These are phyloP conservation scores for Apamea crenata DNA, from an alignment of 2,888 invertebrate genomes.

Conservation along the genomic window DNA sequence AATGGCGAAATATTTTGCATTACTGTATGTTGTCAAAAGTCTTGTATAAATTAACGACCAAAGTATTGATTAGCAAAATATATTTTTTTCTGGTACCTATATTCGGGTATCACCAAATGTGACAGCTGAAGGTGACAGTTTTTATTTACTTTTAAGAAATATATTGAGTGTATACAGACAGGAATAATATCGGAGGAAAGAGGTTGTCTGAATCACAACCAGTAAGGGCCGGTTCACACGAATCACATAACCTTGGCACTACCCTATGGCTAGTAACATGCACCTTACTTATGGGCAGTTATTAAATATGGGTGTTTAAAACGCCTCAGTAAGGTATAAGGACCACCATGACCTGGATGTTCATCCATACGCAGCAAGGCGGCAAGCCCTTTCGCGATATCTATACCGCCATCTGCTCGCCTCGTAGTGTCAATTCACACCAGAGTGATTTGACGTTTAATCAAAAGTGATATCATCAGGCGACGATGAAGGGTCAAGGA, in stretches of 20 bases:
- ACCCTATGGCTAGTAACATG: not conserved
- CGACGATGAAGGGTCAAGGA: not conserved
- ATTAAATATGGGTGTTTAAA: not conserved
- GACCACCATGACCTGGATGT: not conserved
- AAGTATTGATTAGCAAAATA: not conserved
- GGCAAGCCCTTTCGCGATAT: not conserved
- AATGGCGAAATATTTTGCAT: slow-evolving; percentile 88
- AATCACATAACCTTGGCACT: not conserved
- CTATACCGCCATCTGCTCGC: not conserved
- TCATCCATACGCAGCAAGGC: not conserved
- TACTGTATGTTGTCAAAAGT: not conserved
- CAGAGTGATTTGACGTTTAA: not conserved
- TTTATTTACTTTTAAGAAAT: not conserved
- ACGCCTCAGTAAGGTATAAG: not conserved
- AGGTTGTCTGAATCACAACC: slow-evolving; percentile 1
- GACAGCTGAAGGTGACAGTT: slow-evolving; percentile 1
- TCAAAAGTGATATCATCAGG: not conserved
- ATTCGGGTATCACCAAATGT: not conserved
- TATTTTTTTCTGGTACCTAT: not conserved
- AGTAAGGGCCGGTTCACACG: not conserved
- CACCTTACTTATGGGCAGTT: not conserved
- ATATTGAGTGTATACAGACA: not conserved
- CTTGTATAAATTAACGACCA: not conserved
- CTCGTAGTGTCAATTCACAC: not conserved
- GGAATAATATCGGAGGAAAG: not conserved